Conservation (phyloP, 2,888 invertebrate genomes). For the Dastarcus helophoroides region DNA sequence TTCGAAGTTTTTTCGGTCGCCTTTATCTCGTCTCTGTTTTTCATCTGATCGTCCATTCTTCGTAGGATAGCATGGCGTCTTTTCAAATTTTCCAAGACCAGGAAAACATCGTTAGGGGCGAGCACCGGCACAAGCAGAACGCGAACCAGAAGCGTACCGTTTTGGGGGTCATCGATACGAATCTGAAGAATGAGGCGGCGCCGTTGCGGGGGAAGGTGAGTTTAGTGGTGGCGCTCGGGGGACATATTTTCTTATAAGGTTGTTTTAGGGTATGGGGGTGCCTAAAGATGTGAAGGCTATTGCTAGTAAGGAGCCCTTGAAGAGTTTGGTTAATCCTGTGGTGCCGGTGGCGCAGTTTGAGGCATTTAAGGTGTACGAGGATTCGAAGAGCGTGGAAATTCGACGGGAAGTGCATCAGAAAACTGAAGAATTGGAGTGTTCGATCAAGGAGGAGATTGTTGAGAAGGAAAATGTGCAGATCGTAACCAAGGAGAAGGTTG, state of each 20-base stretch:
- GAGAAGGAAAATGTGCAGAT: conserved; percentile 24
- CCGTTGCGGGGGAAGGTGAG: too few relatives aligned
- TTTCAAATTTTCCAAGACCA: conserved; percentile 68
- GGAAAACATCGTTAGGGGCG: conserved; percentile 49
- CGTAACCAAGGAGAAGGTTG: conserved; percentile 25
- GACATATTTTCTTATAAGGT: too few relatives aligned
- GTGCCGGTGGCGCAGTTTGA: conserved; percentile 61
- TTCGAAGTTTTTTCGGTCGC: too few relatives aligned
- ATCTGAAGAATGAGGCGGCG: conserved; percentile 43
- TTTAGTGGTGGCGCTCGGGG: too few relatives aligned
- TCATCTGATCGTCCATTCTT: too few relatives aligned
- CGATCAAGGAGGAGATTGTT: conserved; percentile 17
- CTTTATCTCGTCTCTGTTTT: too few relatives aligned
- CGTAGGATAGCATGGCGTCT: too few relatives aligned
- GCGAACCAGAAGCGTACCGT: conserved; percentile 51
- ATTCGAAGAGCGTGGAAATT: conserved; percentile 41
- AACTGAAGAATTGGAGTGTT: conserved; percentile 27
- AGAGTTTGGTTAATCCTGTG: conserved; percentile 28
- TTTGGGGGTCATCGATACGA: conserved; percentile 50
- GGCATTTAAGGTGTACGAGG: conserved; percentile 67
- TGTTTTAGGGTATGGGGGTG: too few relatives aligned
- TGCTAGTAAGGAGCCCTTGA: too few relatives aligned
- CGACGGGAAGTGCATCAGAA: conserved; percentile 18
- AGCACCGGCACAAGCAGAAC: conserved; percentile 38
- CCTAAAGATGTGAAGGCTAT: too few relatives aligned